phyloP scores from a whole-genome alignment of 2,797 vertebrate species.

The Acanthurus lineatus region DNA sequence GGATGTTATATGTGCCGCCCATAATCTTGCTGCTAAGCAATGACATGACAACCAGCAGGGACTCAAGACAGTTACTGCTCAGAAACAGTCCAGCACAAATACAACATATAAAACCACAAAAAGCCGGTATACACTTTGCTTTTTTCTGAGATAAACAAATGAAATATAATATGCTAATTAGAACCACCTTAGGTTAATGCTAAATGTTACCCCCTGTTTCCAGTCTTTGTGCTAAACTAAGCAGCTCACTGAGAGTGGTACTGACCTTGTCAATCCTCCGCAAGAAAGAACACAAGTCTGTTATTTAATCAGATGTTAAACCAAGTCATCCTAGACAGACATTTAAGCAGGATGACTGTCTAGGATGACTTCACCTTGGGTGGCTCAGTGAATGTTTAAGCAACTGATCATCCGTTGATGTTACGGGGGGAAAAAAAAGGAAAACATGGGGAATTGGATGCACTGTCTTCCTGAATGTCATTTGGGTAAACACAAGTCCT shows the following conservation, averaged over 20 bases:
- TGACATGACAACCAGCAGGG: no score
- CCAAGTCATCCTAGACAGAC: not conserved
- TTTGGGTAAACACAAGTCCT: constrained; percentile 22
- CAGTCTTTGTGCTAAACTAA: not conserved
- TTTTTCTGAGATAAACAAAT: no score
- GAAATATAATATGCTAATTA: no score
- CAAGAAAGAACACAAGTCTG: not conserved
- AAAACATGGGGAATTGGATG: constrained; percentile 22
- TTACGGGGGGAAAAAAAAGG: not conserved
- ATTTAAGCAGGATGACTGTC: not conserved
- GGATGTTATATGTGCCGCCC: no score
- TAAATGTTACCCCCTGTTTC: not conserved
- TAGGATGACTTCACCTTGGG: constrained; percentile 42
- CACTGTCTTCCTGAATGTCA: constrained; percentile 41
- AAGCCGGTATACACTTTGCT: no score
- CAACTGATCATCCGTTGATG: not conserved
- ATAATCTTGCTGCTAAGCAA: no score
- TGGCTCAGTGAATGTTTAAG: constrained; percentile 23
- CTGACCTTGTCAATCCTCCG: not conserved
- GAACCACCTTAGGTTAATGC: not conserved
- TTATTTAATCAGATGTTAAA: not conserved
- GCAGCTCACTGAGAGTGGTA: no score
- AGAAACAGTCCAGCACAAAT: no score
- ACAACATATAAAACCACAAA: no score
- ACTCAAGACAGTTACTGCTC: no score